Base-by-base conservation (phyloP, 2,797 vertebrate species). In the Sebastes steindachneri region DNA sequence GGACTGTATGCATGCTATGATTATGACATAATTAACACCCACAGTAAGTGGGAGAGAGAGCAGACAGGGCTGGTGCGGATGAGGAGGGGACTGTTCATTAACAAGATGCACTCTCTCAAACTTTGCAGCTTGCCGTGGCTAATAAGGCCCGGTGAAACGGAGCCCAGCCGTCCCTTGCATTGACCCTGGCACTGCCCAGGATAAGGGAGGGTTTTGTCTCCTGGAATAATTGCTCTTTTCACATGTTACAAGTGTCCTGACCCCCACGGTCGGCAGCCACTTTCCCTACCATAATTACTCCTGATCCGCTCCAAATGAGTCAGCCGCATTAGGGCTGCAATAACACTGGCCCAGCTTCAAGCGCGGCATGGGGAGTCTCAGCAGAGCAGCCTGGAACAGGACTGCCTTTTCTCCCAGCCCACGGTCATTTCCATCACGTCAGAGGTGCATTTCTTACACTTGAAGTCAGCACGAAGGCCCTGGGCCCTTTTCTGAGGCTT, bases 211-310 rank as follows among this genome's bases (percentile, higher is more conserved):
- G 93, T 95, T 96, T 95, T 96, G 95, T 96, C 95, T 95, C 86
- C 89, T 78, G 93, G 94, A 96, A 96, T 96, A 96, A 96, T 96
- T 96, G 96, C 95, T 96, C 96, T 96, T 96, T 96, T 96, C 95
- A 96, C 95, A 95, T 95, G 94, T 96, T 96, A 95, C 95, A 95
- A 96, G 95, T 96, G 95, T 96, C 95, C 95, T 95, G 96, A 96
- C 95, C 96, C 95, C 95, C 94, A 92, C 80, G 91, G 95, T 95
- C 95, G 84, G 94, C 93, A 95, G 94, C 91, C 94, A 94, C 94
- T 93, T 93, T 95, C 90, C 93, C 92, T 79, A 91, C 92, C 93
- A 95, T 96, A 96, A 96, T 96, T 96, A 96, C 95, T 95, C 91
- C 93, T 96, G 93, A 96, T 96, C 95, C 93, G 91, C 91, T 95